Evolutionary conservation across 2,888 invertebrate genomes (phyloP).

Genomic region (Sphaeridia pumilis): DNA sequence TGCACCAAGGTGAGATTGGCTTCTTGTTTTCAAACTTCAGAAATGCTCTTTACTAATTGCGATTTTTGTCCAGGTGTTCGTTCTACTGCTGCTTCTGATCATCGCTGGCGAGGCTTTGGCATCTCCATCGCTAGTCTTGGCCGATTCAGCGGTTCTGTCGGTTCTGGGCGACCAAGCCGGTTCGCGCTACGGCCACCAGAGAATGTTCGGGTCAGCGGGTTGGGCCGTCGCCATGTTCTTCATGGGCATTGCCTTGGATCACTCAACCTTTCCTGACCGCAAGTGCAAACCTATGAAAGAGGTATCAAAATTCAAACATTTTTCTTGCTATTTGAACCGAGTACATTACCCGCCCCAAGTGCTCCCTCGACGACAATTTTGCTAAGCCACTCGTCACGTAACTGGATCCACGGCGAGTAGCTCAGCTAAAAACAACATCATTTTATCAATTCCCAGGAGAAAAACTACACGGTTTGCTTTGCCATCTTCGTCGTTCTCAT

Average conservation of each 20-base stretch:
- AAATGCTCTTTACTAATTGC: neutral
- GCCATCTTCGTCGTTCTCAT: constrained; percentile 67
- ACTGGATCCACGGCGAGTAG: no score
- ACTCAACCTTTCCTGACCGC: constrained; percentile 81
- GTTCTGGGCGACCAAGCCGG: constrained; percentile 63
- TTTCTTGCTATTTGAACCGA: no score
- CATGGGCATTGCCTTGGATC: constrained; percentile 90
- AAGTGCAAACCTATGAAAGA: constrained; percentile 26
- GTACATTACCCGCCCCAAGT: no score
- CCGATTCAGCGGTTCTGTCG: constrained; percentile 82
- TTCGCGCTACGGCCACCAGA: constrained; percentile 77
- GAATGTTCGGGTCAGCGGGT: constrained; percentile 95
- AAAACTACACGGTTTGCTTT: constrained; percentile 98
- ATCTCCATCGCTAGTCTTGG: constrained; percentile 85
- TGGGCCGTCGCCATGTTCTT: constrained; percentile 99
- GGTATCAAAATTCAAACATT: constrained; percentile 16
- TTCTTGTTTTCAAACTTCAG: neutral
- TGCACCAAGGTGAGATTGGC: constrained; percentile 56
- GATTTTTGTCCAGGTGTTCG: constrained; percentile 55
- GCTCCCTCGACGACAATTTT: no score
- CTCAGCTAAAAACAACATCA: neutral
- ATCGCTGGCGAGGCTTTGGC: constrained; percentile 96
- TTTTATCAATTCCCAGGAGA: constrained; percentile 52
- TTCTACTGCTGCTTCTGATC: constrained; percentile 79
- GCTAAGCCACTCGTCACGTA: no score